phyloP scores from a whole-genome alignment of 2,888 invertebrate genomes.

The Nemotelus nigrinus region DNA sequence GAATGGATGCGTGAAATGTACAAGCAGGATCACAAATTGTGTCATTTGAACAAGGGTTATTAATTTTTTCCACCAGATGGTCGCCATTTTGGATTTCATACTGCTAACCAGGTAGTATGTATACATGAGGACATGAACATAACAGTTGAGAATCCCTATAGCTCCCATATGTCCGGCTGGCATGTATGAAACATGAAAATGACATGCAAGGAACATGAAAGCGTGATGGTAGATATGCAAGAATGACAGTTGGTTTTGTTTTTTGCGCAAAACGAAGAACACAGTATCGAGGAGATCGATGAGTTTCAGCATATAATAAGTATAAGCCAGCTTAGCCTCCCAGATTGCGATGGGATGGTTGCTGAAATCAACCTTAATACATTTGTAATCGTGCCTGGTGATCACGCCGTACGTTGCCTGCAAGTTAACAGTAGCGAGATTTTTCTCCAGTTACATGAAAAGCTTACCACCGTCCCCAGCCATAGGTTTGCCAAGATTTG shows the following conservation, averaged over 20 bases:
- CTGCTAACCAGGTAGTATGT: slow-evolving; percentile 82
- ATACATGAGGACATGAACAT: slow-evolving; percentile 86
- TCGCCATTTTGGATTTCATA: slow-evolving; percentile 74
- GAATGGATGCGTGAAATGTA: slow-evolving; percentile 68
- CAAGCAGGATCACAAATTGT: slow-evolving; percentile 72
- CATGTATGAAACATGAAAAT: slow-evolving; percentile 69
- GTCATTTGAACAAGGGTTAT: slow-evolving; percentile 86
- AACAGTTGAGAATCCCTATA: slow-evolving; percentile 75
- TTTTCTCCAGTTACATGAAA: too few species aligned
- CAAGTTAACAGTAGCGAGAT: neutral
- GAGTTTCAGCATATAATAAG: slow-evolving; percentile 71
- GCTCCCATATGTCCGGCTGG: slow-evolving; percentile 74
- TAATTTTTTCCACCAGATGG: slow-evolving; percentile 83
- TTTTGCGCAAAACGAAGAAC: slow-evolving; percentile 77
- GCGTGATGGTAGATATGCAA: slow-evolving; percentile 78
- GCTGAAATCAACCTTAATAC: slow-evolving; percentile 19
- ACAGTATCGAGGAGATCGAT: slow-evolving; percentile 74
- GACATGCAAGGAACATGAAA: slow-evolving; percentile 74
- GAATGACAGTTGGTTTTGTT: slow-evolving; percentile 73
- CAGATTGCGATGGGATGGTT: neutral
- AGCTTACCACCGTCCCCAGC: too few species aligned
- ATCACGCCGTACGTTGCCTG: neutral
- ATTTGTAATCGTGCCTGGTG: neutral
- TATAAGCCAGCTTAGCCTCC: slow-evolving; percentile 63
- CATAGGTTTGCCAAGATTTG: too few species aligned